Evolutionary conservation across 2,797 vertebrate genomes (phyloP), one percentile per base, ranked within the genome.

Genomic region (Nyctibius grandis): DNA sequence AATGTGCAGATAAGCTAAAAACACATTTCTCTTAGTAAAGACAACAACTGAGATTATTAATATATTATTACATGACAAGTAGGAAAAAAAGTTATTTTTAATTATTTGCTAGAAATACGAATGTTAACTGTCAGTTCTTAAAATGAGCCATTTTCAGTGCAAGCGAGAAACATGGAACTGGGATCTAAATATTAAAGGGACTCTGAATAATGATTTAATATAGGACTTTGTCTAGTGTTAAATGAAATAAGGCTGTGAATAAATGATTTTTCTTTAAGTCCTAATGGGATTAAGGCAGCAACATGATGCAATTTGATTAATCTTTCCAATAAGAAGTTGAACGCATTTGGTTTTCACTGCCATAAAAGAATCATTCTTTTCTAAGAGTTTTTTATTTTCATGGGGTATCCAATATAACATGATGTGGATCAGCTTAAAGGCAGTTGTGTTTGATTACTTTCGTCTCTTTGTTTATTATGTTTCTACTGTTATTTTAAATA

Each of bases 391-490:
- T 93, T 63, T 67, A 57, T 80, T 92, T 88, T 79, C 42, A 21
- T 68, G 38, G 11, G 11, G 3, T 72, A 75, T 67, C 45, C 34
- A 44, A n/a, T 38, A 75, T 36, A 83, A 64, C 29, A 20, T 59
- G 64, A 75, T 34, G 50, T 72, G 70, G 54, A 85, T 44, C 51
- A 38, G 6, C 59, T 91, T 73, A 85, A 93, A 93, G 45, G 14
- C 57, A 91, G 31, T 69, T 83, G n/a, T 20, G 13, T 91, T 91
- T 93, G 42, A 63, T 92, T 92, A 76, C 89, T 88, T 90, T 81
- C 54, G 16, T 88, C 21, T 61, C 51, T 78, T 86, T 57, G 8
- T 95, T 92, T 84, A 69, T 75, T 91, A 76, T 90, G 54, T 61
- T 93, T 48, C 36, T 69, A 73, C 65, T 73, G 28, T 81, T 91